These are phyloP conservation scores for Austrolebias charrua DNA, from an alignment of 2,797 vertebrate species.

Conservation along the genomic window DNA sequence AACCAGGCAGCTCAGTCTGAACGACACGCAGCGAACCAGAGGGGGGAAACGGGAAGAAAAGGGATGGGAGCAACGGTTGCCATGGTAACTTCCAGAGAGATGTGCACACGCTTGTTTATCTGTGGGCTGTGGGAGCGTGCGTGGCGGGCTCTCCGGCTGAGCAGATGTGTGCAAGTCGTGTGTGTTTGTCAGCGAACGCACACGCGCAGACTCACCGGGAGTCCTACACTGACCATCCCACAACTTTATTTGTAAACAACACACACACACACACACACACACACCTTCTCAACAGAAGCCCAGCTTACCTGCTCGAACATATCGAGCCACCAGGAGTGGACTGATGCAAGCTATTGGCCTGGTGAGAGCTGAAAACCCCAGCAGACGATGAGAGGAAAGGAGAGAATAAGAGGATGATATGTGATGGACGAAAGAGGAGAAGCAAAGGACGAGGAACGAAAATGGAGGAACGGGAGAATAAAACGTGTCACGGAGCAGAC, in stretches of 20 bases:
- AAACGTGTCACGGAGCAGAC: constrained; percentile 32
- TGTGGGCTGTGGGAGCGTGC: constrained; percentile 71
- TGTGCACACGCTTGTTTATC: constrained; percentile 82
- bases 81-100: constrained; percentile 81
- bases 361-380: constrained; percentile 33
- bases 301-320: constrained; percentile 51
- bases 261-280: constrained; percentile 18
- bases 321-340: constrained; percentile 50
- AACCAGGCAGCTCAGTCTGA: constrained; percentile 68
- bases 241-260: constrained; percentile 56
- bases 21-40: constrained; percentile 43
- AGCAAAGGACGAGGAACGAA: constrained; percentile 44
- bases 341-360: constrained; percentile 52
- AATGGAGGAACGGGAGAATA: constrained; percentile 7
- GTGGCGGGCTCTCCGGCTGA: constrained; percentile 47
- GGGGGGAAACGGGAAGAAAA: constrained; percentile 9
- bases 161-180: constrained; percentile 55
- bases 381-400: constrained; percentile 30
- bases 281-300: constrained; percentile 39
- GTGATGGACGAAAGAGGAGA: constrained; percentile 22
- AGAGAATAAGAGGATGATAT: constrained; percentile 11
- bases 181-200: constrained; percentile 24
- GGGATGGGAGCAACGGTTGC: constrained; percentile 65
- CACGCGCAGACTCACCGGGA: constrained; percentile 22
- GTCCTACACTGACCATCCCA: constrained; percentile 38